phyloP scores from a whole-genome alignment of 1,140 invertebrate genomes.

The Helicoverpa armigera region DNA sequence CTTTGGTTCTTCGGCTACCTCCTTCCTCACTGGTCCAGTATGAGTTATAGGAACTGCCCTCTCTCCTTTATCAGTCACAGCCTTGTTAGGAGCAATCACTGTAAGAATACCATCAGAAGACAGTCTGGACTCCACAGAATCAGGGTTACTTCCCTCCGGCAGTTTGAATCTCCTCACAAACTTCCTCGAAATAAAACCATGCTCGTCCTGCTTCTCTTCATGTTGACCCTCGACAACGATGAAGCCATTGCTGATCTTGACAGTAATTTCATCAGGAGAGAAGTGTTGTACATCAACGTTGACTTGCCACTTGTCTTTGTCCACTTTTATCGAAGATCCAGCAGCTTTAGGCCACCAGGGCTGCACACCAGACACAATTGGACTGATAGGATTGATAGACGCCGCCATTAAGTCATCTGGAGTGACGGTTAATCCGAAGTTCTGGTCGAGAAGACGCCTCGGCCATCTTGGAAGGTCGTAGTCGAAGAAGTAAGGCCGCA shows the following conservation, averaged over 20 bases:
- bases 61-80: slow-evolving; percentile 71
- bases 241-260: slow-evolving; percentile 91
- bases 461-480: slow-evolving; percentile 73
- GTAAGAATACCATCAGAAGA: slow-evolving; percentile 92
- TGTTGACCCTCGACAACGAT: slow-evolving; percentile 92
- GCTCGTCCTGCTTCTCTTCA: slow-evolving; percentile 92
- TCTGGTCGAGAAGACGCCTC: slow-evolving; percentile 73
- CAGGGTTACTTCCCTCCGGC: slow-evolving; percentile 90
- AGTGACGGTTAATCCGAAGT: slow-evolving; percentile 74
- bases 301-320: slow-evolving; percentile 88
- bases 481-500: slow-evolving; percentile 74
- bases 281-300: slow-evolving; percentile 95
- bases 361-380: slow-evolving; percentile 64
- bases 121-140: slow-evolving; percentile 89
- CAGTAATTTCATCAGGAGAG: slow-evolving; percentile 93
- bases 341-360: slow-evolving; percentile 71
- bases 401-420: slow-evolving; percentile 72
- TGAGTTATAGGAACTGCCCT: slow-evolving; percentile 74
- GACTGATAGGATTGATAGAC: slow-evolving; percentile 59
- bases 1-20: slow-evolving; percentile 56
- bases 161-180: slow-evolving; percentile 91
- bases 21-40: slow-evolving; percentile 74
- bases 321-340: slow-evolving; percentile 73
- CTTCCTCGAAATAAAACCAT: slow-evolving; percentile 91
- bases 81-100: slow-evolving; percentile 88